Evolutionary conservation across 2,113 vertebrate species (phyloP), one percentile per base, ranked within the genome.

Genomic region (Crotophaga sulcirostris): DNA sequence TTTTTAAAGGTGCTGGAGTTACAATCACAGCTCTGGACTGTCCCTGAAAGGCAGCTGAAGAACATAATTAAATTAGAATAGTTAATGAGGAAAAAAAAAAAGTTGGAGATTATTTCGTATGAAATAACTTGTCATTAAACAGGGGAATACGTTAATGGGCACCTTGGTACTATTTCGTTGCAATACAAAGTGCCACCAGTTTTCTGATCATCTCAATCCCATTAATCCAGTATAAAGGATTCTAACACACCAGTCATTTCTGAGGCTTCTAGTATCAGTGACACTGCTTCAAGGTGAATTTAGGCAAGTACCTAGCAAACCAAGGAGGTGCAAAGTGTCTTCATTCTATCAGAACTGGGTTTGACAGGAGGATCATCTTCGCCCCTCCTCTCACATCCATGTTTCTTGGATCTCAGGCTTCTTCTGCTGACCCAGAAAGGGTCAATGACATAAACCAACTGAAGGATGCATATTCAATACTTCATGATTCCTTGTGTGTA

Each of bases 21-120:
- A 99, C 98, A 78, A 99, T 98, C 94, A 99, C 98, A 78, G 99
- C 98, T 90, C 97, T 98, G 29, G 98, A 79, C 51, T 98, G 98
- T 92, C 98, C 98, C 96, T 98, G 73, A 95, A 99, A 99, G 90
- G 98, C 96, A 84, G 98, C 98, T 99, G 97, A 93, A 83, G 96
- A 90, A 95, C 52, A 96, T 70, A 94, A 76, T 60, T 74, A n/a
- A 69, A 77, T 88, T 89, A 97, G 84, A 89, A 77, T 25, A 89
- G 38, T 92, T 93, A 95, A 81, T 60, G 49, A 90, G 52, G 93
- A 34, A 60, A n/a, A 68, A 60, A 67, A 88, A 79, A 45, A 36
- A 59, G 7, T 33, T 38, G 60, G 58, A 94, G 44, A 29, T 87
- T 45, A 89, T 77, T 80, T 59, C 60, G 52, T 56, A 72, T 34